These are phyloP conservation scores for Sarotherodon lohbergeri DNA, from an alignment of 2,113 vertebrate species.

Conservation along the genomic window DNA sequence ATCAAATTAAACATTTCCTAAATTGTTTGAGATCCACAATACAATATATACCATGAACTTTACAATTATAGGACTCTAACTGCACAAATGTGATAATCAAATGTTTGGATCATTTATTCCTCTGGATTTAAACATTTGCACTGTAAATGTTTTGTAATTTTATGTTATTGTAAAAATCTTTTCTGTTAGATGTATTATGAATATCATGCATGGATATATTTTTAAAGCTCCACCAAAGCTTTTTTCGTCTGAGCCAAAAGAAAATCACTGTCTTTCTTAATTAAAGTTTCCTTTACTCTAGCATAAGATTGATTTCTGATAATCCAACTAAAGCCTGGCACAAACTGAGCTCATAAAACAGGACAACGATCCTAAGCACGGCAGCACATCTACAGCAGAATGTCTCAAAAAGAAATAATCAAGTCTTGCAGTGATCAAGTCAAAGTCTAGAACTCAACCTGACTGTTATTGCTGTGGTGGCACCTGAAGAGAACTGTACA, in stretches of 20 bases:
- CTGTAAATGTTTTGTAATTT: neutral
- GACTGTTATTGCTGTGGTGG: neutral
- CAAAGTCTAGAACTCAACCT: neutral
- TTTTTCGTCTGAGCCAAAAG: neutral
- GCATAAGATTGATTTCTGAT: neutral
- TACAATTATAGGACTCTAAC: neutral
- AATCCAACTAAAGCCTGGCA: neutral
- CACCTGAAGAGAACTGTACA: rapidly evolving
- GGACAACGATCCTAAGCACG: neutral
- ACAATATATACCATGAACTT: neutral
- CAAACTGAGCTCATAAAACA: neutral
- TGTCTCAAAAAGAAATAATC: neutral
- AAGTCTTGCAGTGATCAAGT: neutral
- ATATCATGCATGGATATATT: neutral
- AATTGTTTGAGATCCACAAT: neutral
- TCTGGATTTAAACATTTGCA: neutral
- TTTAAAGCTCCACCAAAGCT: neutral
- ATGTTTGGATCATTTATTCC: neutral
- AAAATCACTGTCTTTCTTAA: neutral
- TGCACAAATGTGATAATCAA: rapidly evolving
- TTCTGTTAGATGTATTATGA: neutral
- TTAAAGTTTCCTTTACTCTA: neutral
- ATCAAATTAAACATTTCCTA: neutral
- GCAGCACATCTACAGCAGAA: neutral
- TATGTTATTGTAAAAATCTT: neutral